Base-by-base conservation (phyloP, 1,140 invertebrate species). In the Brachionus plicatilis region DNA sequence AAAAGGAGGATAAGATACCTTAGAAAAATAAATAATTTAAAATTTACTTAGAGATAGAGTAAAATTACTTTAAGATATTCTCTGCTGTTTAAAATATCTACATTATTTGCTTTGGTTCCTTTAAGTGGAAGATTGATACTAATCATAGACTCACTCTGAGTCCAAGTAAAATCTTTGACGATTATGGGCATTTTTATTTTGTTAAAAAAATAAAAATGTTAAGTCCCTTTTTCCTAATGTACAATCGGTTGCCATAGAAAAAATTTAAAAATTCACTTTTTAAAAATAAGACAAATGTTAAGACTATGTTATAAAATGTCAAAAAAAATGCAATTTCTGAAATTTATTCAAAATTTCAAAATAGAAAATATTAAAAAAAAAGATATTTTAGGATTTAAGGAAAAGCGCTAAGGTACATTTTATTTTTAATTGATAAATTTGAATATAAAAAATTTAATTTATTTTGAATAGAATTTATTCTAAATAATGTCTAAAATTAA, bases 1-100 rank as follows among this genome's bases (percentile, higher is more conserved):
- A 83, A 83, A 83, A 9, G 82, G 82, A 1, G 82, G 43, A 83
- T 68, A 83, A 17, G 82, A 83, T 3, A 83, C 60, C 82, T 83
- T 45, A 33, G 7, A 50, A 45, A 43, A 37, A 8, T 5, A 12
- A 27, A 17, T 43, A 11, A 9, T 41, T 3, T 14, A 41, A 53
- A 0, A 14, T 3, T 24, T 7, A 2, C 7, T 6, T 1, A 1
- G 50, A 17, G 33, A 7, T 53, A 8, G 12, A 4, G n/a, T 41
- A 33, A 60, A 7, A 7, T 47, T 83, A 83, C 80, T 66, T 83
- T 83, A 9, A 43, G n/a, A 66, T 66, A 83, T 50, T 83, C 60
- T 17, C 33, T 29, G 6, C 47, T 68, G n/a, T 33, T 20, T 33
- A 83, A 45, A 33, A 83, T 60, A 47, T 83, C 82, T 3, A 83